Conservation (phyloP, 2,888 invertebrate species). For the Pecten maximus region DNA sequence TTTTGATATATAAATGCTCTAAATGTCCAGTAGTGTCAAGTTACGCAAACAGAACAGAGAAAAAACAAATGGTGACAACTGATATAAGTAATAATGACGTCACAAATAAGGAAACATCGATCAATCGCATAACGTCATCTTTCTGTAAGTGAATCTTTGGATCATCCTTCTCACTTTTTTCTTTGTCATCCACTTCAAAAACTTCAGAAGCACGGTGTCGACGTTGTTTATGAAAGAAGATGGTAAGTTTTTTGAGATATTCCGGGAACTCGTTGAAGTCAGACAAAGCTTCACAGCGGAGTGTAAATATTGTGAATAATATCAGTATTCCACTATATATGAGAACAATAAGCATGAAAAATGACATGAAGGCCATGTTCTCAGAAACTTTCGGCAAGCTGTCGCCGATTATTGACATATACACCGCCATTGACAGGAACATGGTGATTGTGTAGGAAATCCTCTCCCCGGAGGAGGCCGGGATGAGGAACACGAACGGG, state of each 20-base stretch:
- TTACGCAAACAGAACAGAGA: neutral
- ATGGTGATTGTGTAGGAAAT: neutral
- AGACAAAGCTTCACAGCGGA: neutral
- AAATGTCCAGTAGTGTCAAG: no score
- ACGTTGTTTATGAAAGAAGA: neutral
- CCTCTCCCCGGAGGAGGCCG: neutral
- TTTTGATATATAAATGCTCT: no score
- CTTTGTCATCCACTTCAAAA: neutral
- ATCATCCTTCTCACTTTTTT: neutral
- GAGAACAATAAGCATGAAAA: neutral
- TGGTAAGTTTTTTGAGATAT: neutral
- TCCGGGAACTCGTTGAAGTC: neutral
- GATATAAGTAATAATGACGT: neutral
- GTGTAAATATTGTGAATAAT: neutral
- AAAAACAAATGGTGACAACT: neutral
- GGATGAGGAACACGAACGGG: neutral
- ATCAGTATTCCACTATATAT: neutral
- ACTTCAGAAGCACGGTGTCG: no score
- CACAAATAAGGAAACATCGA: neutral
- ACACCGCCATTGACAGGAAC: neutral
- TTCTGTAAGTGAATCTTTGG: neutral
- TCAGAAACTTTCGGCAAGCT: neutral
- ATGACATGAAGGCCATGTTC: neutral
- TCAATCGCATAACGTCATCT: neutral
- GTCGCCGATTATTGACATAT: neutral